Percentiles rank a stretch among this genome's conserved stretches.
phyloP scores from a whole-genome alignment of 35 echinoderm and acorn worm species.

The Strongylocentrotus purpuratus region DNA sequence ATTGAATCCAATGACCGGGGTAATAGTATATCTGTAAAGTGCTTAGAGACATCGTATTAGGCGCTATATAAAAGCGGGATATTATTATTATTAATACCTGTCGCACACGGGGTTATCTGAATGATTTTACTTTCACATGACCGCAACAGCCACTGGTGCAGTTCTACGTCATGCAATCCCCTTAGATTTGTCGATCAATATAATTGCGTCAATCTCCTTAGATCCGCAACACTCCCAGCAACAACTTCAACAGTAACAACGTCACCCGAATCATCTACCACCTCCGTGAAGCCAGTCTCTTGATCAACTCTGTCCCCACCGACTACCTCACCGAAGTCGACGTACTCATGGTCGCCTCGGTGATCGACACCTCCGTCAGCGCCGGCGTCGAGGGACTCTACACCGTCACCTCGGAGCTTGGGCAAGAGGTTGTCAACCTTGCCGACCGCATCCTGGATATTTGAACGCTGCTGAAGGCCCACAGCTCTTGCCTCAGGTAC shows the following conservation, averaged over 20 bases:
- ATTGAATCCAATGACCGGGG: too few species aligned
- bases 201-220: neutral
- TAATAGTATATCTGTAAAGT: too few species aligned
- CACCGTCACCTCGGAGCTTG: constrained; percentile 49
- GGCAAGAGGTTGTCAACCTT: constrained; percentile 63
- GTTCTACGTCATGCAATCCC: too few species aligned
- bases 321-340: constrained; percentile 55
- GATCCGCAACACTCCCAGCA: neutral
- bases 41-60: too few species aligned
- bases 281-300: constrained; percentile 53
- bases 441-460: constrained; percentile 71
- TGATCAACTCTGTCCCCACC: constrained; percentile 51
- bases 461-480: constrained; percentile 48
- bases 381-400: constrained; percentile 63
- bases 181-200: too few species aligned
- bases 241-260: constrained; percentile 47
- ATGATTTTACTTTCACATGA: too few species aligned
- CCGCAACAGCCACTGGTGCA: too few species aligned
- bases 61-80: too few species aligned
- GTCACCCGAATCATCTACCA: constrained; percentile 53
- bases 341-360: constrained; percentile 57
- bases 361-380: constrained; percentile 65
- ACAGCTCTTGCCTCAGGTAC: constrained; percentile 75
- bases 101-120: too few species aligned
- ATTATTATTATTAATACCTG: too few species aligned